phyloP scores from a whole-genome alignment of 2,888 invertebrate genomes.

The Cephonodes hylas region DNA sequence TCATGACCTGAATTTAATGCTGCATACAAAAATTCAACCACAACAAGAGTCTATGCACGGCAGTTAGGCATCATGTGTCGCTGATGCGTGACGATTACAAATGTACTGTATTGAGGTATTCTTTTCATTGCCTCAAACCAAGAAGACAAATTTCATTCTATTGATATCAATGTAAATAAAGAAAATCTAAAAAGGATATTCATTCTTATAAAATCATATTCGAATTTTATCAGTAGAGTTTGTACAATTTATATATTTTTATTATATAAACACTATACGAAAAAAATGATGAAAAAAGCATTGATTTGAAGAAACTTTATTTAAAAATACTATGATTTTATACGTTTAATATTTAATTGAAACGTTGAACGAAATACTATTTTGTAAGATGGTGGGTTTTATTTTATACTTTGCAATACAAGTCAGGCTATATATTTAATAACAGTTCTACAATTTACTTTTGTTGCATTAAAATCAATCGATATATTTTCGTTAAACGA shows the following conservation, averaged over 20 bases:
- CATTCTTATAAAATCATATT: too few relatives aligned
- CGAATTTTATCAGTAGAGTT: too few relatives aligned
- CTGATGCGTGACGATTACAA: constrained; percentile 28
- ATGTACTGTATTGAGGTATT: constrained; percentile 13
- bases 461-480: neutral
- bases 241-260: too few relatives aligned
- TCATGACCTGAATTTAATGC: constrained; percentile 67
- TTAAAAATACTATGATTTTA: too few relatives aligned
- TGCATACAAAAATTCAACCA: constrained; percentile 54
- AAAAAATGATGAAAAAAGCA: too few relatives aligned
- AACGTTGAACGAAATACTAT: too few relatives aligned
- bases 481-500: neutral
- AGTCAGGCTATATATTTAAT: neutral
- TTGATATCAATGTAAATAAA: too few relatives aligned
- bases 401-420: neutral
- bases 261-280: too few relatives aligned
- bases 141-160: neutral
- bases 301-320: too few relatives aligned
- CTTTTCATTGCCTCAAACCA: neutral
- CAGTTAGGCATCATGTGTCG: constrained; percentile 33
- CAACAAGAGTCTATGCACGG: constrained; percentile 49
- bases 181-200: too few relatives aligned
- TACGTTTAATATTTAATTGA: too few relatives aligned
- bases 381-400: neutral
- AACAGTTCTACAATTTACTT: neutral